Evolutionary conservation across 2,797 vertebrate species (phyloP).

Genomic region (Phoebastria nigripes): DNA sequence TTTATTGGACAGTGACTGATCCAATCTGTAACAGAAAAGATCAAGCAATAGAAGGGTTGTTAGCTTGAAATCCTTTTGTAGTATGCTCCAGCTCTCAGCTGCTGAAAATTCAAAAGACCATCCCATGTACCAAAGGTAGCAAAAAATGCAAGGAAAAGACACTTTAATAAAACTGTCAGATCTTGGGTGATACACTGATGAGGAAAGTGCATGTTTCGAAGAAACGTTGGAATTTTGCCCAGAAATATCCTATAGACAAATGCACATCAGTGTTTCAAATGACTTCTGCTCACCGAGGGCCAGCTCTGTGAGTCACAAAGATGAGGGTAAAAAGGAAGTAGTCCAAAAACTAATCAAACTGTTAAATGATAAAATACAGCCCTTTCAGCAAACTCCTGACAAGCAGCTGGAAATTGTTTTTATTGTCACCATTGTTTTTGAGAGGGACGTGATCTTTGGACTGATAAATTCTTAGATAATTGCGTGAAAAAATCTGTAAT

Average conservation of each 20-base stretch:
- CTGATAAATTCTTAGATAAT: background rate
- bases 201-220: slow-evolving; percentile 49
- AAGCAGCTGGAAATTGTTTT: slow-evolving; percentile 9
- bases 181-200: slow-evolving; percentile 53
- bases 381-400: background rate
- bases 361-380: background rate
- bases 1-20: slow-evolving; percentile 55
- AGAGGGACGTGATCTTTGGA: background rate
- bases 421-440: background rate
- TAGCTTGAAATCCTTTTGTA: slow-evolving; percentile 62
- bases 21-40: slow-evolving; percentile 62
- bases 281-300: slow-evolving; percentile 5
- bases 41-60: slow-evolving; percentile 56
- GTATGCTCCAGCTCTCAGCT: slow-evolving; percentile 35
- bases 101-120: slow-evolving; percentile 66
- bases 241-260: slow-evolving; percentile 60
- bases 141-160: slow-evolving; percentile 39
- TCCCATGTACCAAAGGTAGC: slow-evolving; percentile 5
- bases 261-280: slow-evolving; percentile 16
- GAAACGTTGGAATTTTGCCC: slow-evolving; percentile 63
- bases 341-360: slow-evolving; percentile 40
- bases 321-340: slow-evolving; percentile 14
- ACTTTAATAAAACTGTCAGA: slow-evolving; percentile 71
- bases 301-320: slow-evolving; percentile 35
- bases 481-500: background rate